Conservation (phyloP, 2,797 vertebrate species). For the Poecile montanus region DNA sequence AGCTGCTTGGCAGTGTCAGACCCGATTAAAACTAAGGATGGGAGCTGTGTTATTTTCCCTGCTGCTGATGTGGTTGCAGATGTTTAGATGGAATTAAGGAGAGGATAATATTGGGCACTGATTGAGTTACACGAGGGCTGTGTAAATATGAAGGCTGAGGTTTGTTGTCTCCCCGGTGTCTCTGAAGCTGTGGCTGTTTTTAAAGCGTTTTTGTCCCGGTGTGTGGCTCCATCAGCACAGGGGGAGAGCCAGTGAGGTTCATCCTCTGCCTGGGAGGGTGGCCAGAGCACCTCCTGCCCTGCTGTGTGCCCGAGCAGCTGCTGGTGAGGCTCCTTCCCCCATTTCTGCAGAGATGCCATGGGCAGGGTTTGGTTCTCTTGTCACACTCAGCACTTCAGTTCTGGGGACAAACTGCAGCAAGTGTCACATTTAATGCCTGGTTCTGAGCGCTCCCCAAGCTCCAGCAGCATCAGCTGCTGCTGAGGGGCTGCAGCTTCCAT, state of each 20-base stretch:
- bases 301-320: conserved; percentile 4
- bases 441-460: fast-evolving
- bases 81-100: conserved; percentile 39
- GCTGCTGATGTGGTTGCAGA: conserved; percentile 21
- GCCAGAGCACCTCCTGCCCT: not conserved
- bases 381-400: not conserved
- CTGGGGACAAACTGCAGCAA: not conserved
- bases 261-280: not conserved
- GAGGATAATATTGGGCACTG: conserved; percentile 32
- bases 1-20: conserved; percentile 10
- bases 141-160: not conserved
- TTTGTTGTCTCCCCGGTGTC: not conserved
- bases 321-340: conserved; percentile 6
- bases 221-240: not conserved
- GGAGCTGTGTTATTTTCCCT: not conserved
- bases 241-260: not conserved
- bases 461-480: not conserved
- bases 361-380: not conserved
- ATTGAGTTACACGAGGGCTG: conserved; percentile 14
- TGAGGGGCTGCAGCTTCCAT: not conserved
- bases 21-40: not conserved
- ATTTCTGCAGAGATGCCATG: not conserved
- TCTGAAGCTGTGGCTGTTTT: conserved; percentile 24
- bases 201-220: not conserved
- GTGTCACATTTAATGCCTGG: fast-evolving